Conservation (phyloP, 2,888 invertebrate species). For the Unio delphinus region DNA sequence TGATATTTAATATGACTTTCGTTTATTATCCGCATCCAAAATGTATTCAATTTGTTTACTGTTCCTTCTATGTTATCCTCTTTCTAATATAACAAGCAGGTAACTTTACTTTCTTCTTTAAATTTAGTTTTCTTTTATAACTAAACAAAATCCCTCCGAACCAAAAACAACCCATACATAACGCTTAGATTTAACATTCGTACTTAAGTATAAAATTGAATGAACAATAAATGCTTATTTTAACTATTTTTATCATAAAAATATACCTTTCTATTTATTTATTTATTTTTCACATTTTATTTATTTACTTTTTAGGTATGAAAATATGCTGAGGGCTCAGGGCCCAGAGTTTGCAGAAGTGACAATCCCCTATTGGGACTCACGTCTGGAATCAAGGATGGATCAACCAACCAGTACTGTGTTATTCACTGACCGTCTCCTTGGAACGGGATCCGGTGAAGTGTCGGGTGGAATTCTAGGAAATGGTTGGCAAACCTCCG, state of each 20-base stretch:
- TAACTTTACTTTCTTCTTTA: too few species aligned
- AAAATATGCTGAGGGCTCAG: slow-evolving; percentile 51
- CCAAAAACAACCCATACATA: too few species aligned
- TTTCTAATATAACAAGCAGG: too few species aligned
- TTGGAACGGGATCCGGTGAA: slow-evolving; percentile 46
- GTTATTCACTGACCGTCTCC: slow-evolving; percentile 43
- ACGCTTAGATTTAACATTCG: too few species aligned
- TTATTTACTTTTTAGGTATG: slow-evolving; percentile 41
- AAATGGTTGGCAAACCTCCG: slow-evolving; percentile 39
- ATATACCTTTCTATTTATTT: not conserved
- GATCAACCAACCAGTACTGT: slow-evolving; percentile 35
- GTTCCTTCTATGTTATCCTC: too few species aligned
- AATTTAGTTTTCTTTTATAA: too few species aligned
- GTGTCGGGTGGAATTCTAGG: slow-evolving; percentile 48
- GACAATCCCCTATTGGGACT: slow-evolving; percentile 58
- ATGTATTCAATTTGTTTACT: not conserved
- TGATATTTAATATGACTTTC: not conserved
- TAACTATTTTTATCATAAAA: too few species aligned
- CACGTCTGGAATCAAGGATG: slow-evolving; percentile 39
- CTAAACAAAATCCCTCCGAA: too few species aligned
- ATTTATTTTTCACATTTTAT: not conserved
- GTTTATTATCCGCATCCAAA: not conserved
- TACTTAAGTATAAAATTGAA: too few species aligned
- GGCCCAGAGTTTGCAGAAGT: slow-evolving; percentile 41
- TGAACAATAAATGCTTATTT: too few species aligned